These are phyloP conservation scores for Eupeodes corollae DNA, from an alignment of 1,140 invertebrate species.

Conservation along the genomic window DNA sequence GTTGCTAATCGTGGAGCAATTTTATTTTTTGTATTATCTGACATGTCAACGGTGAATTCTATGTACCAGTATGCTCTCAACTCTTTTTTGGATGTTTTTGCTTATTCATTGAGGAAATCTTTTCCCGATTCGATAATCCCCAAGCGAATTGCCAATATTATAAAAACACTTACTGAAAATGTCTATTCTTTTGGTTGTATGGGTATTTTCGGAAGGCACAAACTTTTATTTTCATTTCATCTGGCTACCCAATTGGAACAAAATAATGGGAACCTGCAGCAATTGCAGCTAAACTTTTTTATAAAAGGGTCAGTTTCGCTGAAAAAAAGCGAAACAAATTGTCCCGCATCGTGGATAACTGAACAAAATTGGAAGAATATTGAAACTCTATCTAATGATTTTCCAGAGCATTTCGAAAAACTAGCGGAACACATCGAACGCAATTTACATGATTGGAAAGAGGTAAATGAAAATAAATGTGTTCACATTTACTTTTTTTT, in stretches of 20 bases:
- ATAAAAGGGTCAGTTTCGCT: slow-evolving; percentile 71
- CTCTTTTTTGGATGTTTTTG: slow-evolving; percentile 69
- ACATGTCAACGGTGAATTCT: slow-evolving; percentile 71
- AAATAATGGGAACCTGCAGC: slow-evolving; percentile 47
- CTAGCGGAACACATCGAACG: slow-evolving; percentile 55
- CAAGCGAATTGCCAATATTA: slow-evolving; percentile 68
- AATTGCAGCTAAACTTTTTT: slow-evolving; percentile 77
- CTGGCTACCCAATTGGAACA: slow-evolving; percentile 73
- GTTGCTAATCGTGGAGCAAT: slow-evolving; percentile 75
- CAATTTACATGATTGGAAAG: slow-evolving; percentile 53
- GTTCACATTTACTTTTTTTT: no score
- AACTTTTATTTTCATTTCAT: slow-evolving; percentile 81
- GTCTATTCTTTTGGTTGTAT: slow-evolving; percentile 84
- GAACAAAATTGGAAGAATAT: slow-evolving; percentile 70
- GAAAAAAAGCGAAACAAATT: slow-evolving; percentile 54
- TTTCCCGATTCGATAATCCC: slow-evolving; percentile 58
- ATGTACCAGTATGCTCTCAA: slow-evolving; percentile 88
- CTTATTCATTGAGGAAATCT: slow-evolving; percentile 64
- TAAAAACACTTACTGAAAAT: slow-evolving; percentile 69
- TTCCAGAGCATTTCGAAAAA: slow-evolving; percentile 51
- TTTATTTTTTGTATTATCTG: slow-evolving; percentile 76
- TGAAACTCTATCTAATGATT: slow-evolving; percentile 55
- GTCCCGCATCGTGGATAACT: slow-evolving; percentile 61
- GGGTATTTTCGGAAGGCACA: slow-evolving; percentile 83
- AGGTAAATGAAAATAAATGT: slow-evolving; percentile 38